A percentile compares a stretch with the other conserved stretches of the same genome.
Conservation (phyloP, 2,888 invertebrate species). For the Druceiella hillmani region DNA sequence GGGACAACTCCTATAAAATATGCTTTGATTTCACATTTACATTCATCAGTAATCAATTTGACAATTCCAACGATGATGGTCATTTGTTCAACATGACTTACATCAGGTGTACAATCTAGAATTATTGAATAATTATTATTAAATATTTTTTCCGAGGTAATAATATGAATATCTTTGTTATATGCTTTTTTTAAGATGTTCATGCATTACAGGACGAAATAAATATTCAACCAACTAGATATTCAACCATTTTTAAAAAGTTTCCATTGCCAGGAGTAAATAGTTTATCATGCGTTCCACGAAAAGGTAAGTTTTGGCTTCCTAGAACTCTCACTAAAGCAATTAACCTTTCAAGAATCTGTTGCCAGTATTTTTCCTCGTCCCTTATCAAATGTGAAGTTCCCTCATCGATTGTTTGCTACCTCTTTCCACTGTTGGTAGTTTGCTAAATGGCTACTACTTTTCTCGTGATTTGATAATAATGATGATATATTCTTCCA, state of each 20-base stretch:
- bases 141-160: conserved; percentile 13
- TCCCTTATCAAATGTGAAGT: conserved; percentile 10
- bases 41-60: too few species aligned
- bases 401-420: conserved; percentile 16
- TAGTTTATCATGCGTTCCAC: conserved; percentile 12
- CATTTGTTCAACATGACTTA: conserved; percentile 6
- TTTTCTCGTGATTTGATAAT: conserved; percentile 16
- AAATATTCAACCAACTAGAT: conserved; percentile 7
- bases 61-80: too few species aligned
- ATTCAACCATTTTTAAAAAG: conserved; percentile 14
- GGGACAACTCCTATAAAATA: conserved; percentile 7
- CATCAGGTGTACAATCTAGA: conserved; percentile 8
- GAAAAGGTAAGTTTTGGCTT: conserved; percentile 11
- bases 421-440: conserved; percentile 17
- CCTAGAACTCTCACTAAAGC: conserved; percentile 11
- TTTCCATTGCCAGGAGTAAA: conserved; percentile 11
- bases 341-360: conserved; percentile 14
- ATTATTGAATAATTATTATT: conserved; percentile 13
- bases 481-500: conserved; percentile 16
- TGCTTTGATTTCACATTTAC: conserved; percentile 3
- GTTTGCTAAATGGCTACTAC: conserved; percentile 10
- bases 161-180: conserved; percentile 8
- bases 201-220: conserved; percentile 13
- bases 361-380: conserved; percentile 12
- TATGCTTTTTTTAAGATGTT: conserved; percentile 12